These are phyloP conservation scores for Lophius piscatorius DNA, from an alignment of 2,113 vertebrate species.

Conservation along the genomic window DNA sequence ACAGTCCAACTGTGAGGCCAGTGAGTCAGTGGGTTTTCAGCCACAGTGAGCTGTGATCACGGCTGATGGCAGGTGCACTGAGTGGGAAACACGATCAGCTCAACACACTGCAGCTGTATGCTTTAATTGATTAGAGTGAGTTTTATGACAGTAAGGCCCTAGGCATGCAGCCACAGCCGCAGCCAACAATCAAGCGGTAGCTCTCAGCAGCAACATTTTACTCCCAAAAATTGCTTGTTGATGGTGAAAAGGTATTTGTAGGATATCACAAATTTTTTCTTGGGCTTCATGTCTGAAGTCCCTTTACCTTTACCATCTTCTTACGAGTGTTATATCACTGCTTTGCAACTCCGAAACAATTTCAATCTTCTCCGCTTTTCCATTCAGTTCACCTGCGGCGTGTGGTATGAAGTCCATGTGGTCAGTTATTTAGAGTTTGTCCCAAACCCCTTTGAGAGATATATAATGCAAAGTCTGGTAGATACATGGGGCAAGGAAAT, in stretches of 20 bases:
- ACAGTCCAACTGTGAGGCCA: conserved; percentile 32
- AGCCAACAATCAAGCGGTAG: conserved; percentile 41
- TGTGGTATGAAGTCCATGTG: too few species aligned
- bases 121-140: conserved; percentile 72
- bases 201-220: conserved; percentile 5
- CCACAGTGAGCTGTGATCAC: conserved; percentile 45
- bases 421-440: too few species aligned
- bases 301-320: too few species aligned
- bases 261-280: too few species aligned
- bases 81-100: conserved; percentile 57
- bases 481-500: too few species aligned
- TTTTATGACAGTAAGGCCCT: conserved; percentile 60
- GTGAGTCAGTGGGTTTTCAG: conserved; percentile 60
- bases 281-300: too few species aligned
- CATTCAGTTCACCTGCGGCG: too few species aligned
- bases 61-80: conserved; percentile 65
- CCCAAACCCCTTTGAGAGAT: too few species aligned
- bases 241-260: conserved; percentile 3
- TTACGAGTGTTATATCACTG: too few species aligned
- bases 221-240: neutral
- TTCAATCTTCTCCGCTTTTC: too few species aligned
- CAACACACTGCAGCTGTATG: conserved; percentile 52
- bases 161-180: conserved; percentile 53
- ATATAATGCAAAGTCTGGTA: too few species aligned
- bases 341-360: too few species aligned